These are phyloP conservation scores for Ditylenchus weischeri DNA, from an alignment of 2,888 invertebrate genomes.

Conservation along the genomic window DNA sequence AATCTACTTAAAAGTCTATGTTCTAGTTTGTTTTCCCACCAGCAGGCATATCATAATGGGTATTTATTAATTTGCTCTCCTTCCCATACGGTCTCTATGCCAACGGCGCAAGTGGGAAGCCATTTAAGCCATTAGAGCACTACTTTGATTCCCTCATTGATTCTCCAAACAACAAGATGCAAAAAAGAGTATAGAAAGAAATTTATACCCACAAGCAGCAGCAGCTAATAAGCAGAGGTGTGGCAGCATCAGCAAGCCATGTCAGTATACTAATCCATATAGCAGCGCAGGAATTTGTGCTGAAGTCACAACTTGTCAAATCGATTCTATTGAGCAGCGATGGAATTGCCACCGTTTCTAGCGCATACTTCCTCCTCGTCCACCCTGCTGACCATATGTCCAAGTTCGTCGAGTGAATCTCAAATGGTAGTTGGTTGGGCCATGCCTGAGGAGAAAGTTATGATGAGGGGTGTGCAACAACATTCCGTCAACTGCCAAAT, in stretches of 20 bases:
- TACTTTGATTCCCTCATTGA: slow-evolving; percentile 6
- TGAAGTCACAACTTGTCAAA: not conserved
- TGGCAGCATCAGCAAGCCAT: not conserved
- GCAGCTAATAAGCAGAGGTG: not conserved
- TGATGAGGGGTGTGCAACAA: not conserved
- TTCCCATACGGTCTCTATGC: slow-evolving; percentile 10
- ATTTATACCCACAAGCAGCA: not conserved
- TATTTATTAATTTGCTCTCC: not conserved
- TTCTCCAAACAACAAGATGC: not conserved
- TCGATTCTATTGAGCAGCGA: not conserved
- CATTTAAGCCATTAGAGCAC: slow-evolving; percentile 5
- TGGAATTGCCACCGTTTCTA: slow-evolving; percentile 13
- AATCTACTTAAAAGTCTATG: not conserved
- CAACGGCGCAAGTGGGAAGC: slow-evolving; percentile 4
- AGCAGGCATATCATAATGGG: no score
- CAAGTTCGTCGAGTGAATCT: not conserved
- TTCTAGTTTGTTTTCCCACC: not conserved
- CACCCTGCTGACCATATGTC: not conserved
- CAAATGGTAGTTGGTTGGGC: not conserved
- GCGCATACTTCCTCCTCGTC: slow-evolving; percentile 2
- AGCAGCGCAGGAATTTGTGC: not conserved
- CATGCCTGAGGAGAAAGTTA: not conserved
- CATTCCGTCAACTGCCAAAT: no score
- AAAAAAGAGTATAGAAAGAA: not conserved
- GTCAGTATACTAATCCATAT: not conserved